These are phyloP conservation scores for Rhogogaster chlorosoma DNA, from an alignment of 2,888 invertebrate species.

Conservation along the genomic window DNA sequence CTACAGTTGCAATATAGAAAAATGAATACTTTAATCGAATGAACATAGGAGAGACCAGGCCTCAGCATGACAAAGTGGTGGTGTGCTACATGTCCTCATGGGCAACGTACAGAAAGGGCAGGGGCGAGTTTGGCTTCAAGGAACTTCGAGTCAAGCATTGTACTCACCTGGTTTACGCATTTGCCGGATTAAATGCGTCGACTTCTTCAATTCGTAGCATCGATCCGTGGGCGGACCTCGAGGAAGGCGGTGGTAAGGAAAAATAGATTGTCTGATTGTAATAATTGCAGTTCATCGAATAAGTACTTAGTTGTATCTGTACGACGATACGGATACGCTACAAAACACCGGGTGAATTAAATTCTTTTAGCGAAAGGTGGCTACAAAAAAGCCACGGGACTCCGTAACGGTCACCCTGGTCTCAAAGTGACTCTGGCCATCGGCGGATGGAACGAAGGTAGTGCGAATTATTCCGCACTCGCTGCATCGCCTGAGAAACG, in stretches of 20 bases:
- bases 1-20: neutral
- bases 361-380: conserved; percentile 71
- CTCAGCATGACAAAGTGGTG: conserved; percentile 85
- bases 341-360: conserved; percentile 4
- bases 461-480: conserved; percentile 85
- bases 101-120: conserved; percentile 86
- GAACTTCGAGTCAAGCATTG: conserved; percentile 88
- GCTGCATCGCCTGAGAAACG: conserved; percentile 84
- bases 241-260: conserved; percentile 86
- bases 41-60: conserved; percentile 78
- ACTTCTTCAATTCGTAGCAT: conserved; percentile 85
- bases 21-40: conserved; percentile 26
- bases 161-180: conserved; percentile 90
- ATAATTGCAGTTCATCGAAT: neutral
- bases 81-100: conserved; percentile 91
- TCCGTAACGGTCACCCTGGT: conserved; percentile 85
- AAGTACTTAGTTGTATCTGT: neutral
- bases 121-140: conserved; percentile 84
- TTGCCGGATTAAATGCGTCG: conserved; percentile 87
- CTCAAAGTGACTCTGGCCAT: conserved; percentile 88
- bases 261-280: neutral
- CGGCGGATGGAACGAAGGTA: conserved; percentile 96
- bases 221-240: conserved; percentile 89
- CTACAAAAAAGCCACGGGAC: conserved; percentile 84
- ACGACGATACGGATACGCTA: neutral